Evolutionary conservation across 2,888 invertebrate species (phyloP), one percentile per base, ranked within the genome.

Genomic region (Synergus laeviventris): DNA sequence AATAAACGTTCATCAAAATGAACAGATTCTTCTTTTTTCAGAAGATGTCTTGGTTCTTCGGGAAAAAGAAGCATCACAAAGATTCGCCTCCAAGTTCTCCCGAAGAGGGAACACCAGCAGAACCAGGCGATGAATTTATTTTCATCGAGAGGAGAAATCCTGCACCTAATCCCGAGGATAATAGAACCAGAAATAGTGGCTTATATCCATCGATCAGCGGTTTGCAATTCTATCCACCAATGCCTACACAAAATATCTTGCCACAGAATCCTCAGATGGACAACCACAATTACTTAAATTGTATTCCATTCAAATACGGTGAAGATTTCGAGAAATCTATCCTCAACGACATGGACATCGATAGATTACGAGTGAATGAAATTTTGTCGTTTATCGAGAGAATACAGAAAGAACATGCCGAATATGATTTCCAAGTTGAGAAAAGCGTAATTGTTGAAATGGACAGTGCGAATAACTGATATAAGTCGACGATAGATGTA

Each of bases 351-450:
- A 85, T 91, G 0, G 91, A 92, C 75, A 91, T 92, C 14, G 91
- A 90, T 14, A 81, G 78, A 45, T 79, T 92, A 0, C 92, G 93
- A 88, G 90, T 93, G 21, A 91, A 91, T 73, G 93, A 93, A 82
- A 90, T 93, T 36, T 86, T 92, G 45, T 92, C 92, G 0, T 93
- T 92, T 78, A 87, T 93, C 59, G 91, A 92, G 1, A 92, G 91
- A 85, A 91, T 92, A 88, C 86, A 92, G 3, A 91, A 91, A 76
- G 89, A 88, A 77, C 88, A 91, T 64, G 92, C 90, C 81, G 87
- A 92, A 42, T 94, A 94, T 83, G 92, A 92, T 82, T 94, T 94
- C 84, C 89, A 91, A 16, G 86, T 91, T 3, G 94, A 94, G 86
- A 92, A 90, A 81, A 92, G 93, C 91, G 92, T 94, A 54, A 87